Conservation (phyloP, 1,140 invertebrate species). For the Scaptomyza pallida region DNA sequence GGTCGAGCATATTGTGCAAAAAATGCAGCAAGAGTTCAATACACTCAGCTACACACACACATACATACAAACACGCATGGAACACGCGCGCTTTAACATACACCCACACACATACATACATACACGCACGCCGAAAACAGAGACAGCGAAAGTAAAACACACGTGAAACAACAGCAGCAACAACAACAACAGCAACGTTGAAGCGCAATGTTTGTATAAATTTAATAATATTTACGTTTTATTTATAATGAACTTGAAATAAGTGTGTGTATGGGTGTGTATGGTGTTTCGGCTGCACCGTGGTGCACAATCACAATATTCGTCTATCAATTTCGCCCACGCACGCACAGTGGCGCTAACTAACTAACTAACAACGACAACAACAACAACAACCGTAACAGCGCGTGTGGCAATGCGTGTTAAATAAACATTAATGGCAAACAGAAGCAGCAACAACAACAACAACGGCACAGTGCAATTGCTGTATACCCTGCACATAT, state of each 20-base stretch:
- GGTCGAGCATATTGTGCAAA: slow-evolving; percentile 65
- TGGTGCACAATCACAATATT: slow-evolving; percentile 34
- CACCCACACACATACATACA: slow-evolving; percentile 11
- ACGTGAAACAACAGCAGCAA: slow-evolving; percentile 19
- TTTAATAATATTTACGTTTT: slow-evolving; percentile 81
- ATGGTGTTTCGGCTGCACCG: slow-evolving; percentile 36
- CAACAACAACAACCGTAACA: slow-evolving; percentile 36
- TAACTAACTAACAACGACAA: slow-evolving; percentile 24
- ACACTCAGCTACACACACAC: slow-evolving; percentile 46
- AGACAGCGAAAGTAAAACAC: slow-evolving; percentile 15
- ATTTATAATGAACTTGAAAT: slow-evolving; percentile 80
- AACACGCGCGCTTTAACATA: slow-evolving; percentile 39
- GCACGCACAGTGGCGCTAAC: slow-evolving; percentile 23
- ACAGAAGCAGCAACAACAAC: slow-evolving; percentile 22
- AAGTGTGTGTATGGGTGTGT: slow-evolving; percentile 8
- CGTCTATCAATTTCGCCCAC: slow-evolving; percentile 2
- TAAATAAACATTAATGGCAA: slow-evolving; percentile 76
- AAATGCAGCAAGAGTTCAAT: slow-evolving; percentile 80
- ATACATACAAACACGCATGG: slow-evolving; percentile 33
- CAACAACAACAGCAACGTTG: slow-evolving; percentile 14
- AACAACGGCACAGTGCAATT: slow-evolving; percentile 50
- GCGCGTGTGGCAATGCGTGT: slow-evolving; percentile 69
- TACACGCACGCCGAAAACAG: slow-evolving; percentile 2
- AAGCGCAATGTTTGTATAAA: slow-evolving; percentile 63
- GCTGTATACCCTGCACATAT: slow-evolving; percentile 1